Conservation (phyloP, 1,140 invertebrate genomes). For the Chymomyza costata region DNA sequence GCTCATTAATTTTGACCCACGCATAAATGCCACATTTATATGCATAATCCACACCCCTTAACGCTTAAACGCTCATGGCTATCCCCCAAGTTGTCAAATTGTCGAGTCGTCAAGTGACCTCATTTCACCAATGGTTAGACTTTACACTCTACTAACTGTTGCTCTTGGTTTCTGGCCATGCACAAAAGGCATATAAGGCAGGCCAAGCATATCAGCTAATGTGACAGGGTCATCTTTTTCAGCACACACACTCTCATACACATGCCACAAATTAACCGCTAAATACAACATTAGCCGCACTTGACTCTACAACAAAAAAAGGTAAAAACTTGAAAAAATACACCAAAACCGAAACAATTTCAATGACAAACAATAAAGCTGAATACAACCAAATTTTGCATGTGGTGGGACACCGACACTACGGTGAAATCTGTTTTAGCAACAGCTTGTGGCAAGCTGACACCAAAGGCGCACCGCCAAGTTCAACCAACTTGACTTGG, state of each 20-base stretch:
- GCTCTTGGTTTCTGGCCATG: conserved; percentile 15
- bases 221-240: conserved; percentile 55
- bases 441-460: neutral
- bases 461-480: conserved; percentile 7
- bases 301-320: neutral
- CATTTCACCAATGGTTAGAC: conserved; percentile 68
- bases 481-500: conserved; percentile 16
- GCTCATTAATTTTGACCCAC: too few species aligned
- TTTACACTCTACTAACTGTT: conserved; percentile 66
- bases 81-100: neutral
- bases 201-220: conserved; percentile 49
- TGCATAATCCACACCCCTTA: too few species aligned
- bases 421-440: conserved; percentile 34
- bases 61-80: neutral
- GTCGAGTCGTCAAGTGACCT: conserved; percentile 40
- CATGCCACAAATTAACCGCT: neutral
- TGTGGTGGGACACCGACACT: neutral
- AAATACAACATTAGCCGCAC: conserved; percentile 2
- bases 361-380: conserved; percentile 29
- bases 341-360: conserved; percentile 36
- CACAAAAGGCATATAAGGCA: neutral
- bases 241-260: neutral
- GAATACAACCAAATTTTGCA: neutral
- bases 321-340: conserved; percentile 5
- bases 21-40: too few species aligned